Conservation (phyloP, 2,797 vertebrate species). For the Halcyon badia region DNA sequence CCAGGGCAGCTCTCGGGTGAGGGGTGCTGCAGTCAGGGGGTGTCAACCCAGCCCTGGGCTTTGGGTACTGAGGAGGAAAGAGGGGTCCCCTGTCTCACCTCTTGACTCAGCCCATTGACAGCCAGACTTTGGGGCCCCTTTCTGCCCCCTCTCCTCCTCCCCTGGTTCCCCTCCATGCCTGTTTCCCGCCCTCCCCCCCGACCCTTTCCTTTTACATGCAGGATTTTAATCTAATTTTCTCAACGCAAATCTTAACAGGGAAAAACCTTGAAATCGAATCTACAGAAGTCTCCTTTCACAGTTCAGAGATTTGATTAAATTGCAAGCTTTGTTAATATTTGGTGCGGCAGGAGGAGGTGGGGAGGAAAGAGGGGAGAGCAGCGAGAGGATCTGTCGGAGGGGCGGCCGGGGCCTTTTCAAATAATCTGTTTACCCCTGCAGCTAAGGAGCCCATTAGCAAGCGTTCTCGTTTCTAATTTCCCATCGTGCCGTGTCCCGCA, state of each 20-base stretch:
- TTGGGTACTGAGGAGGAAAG: background rate
- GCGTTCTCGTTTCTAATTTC: constrained; percentile 77
- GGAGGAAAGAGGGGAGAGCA: background rate
- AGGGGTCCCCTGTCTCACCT: rapidly evolving
- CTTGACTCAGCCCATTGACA: rapidly evolving
- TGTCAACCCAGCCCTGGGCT: background rate
- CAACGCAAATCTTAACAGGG: constrained; percentile 42
- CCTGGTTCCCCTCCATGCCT: rapidly evolving
- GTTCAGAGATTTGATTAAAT: constrained; percentile 67
- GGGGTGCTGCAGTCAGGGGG: rapidly evolving
- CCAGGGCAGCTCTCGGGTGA: background rate
- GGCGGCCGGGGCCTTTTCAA: constrained; percentile 65
- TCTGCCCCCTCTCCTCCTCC: background rate
- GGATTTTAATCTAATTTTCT: constrained; percentile 62
- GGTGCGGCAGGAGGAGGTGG: background rate
- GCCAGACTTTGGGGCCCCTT: background rate
- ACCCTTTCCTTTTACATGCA: background rate
- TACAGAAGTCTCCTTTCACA: constrained; percentile 67
- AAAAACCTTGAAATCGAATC: constrained; percentile 64
- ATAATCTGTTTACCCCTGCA: constrained; percentile 80
- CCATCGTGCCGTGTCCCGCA: constrained; percentile 71
- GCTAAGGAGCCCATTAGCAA: constrained; percentile 80
- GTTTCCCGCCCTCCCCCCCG: rapidly evolving
- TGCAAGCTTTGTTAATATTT: constrained; percentile 59
- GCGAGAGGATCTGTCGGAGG: constrained; percentile 31